Evolutionary conservation across 2,888 invertebrate genomes (phyloP).

Genomic region (Syrista parreyssii): DNA sequence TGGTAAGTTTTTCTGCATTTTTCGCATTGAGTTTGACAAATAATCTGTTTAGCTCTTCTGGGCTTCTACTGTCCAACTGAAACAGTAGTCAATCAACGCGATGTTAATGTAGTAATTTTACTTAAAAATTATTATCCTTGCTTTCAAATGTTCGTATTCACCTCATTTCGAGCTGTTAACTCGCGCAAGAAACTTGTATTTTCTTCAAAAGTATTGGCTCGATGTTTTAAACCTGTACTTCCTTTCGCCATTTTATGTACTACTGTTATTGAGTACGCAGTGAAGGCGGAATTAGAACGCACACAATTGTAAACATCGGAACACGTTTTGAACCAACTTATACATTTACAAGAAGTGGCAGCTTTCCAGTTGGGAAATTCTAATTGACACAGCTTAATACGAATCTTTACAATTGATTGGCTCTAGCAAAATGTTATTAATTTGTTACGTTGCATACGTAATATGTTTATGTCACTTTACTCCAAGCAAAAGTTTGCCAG

Average conservation of each 20-base stretch:
- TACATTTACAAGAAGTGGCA: no score
- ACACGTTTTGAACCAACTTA: no score
- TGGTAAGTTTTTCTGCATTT: slow-evolving; percentile 27
- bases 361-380: no score
- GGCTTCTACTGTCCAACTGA: slow-evolving; percentile 41
- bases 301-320: no score
- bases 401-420: no score
- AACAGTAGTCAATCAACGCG: slow-evolving; percentile 8
- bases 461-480: no score
- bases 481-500: no score
- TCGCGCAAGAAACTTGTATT: slow-evolving; percentile 42
- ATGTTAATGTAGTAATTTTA: background rate
- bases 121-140: background rate
- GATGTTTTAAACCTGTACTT: slow-evolving; percentile 25
- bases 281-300: background rate
- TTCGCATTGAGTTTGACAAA: slow-evolving; percentile 47
- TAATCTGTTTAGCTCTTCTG: slow-evolving; percentile 43
- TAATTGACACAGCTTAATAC: no score
- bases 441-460: no score
- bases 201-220: slow-evolving; percentile 41
- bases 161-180: slow-evolving; percentile 38
- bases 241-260: slow-evolving; percentile 44
- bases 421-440: no score
- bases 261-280: slow-evolving; percentile 1
- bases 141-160: slow-evolving; percentile 24